Evolutionary conservation across 2,113 vertebrate species (phyloP), one percentile per base, ranked within the genome.

Genomic region (Halcyon malimbica): DNA sequence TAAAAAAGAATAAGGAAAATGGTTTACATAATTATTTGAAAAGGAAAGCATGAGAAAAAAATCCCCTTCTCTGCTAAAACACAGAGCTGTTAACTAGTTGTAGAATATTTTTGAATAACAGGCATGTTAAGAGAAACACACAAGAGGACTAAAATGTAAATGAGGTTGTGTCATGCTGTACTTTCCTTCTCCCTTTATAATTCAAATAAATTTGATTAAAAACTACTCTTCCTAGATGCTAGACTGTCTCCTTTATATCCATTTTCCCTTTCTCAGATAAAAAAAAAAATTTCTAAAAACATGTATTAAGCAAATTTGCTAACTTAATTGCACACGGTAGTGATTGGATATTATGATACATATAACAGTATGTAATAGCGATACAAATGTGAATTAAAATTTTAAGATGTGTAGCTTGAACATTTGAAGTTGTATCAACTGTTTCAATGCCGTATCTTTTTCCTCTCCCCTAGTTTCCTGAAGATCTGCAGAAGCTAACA

Each of bases 401-500:
- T 64, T 87, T 59, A 84, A 78, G 26, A 33, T 83, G n/a, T 57
- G 33, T 11, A 6, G 51, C n/a, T 41, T 64, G 74, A 87, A 53
- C 44, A n/a, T 87, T 69, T 5, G 2, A 17, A 87, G 37, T 56
- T 70, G 6, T 80, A 54, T 85, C 10, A 83, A 5, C 13, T 63
- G 16, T 50, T 93, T 75, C 88, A 81, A 67, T 68, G 15, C 37
- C 64, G 5, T 89, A 33, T 94, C 18, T 92, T 87, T 93, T 67
- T 85, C 83, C 81, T 96, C 35, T 68, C 11, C 28, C 69, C 25
- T 94, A 99, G 99, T 99, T 99, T 96, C 99, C 99, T 10, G 98
- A 99, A 96, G 99, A 99, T 87, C 98, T 99, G 79, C 99, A 99
- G 97, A 98, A 98, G 90, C 97, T 99, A 70, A 97, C 98, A 10